These are phyloP conservation scores for Cacatua alba DNA, from an alignment of 2,113 vertebrate genomes.

Conservation along the genomic window DNA sequence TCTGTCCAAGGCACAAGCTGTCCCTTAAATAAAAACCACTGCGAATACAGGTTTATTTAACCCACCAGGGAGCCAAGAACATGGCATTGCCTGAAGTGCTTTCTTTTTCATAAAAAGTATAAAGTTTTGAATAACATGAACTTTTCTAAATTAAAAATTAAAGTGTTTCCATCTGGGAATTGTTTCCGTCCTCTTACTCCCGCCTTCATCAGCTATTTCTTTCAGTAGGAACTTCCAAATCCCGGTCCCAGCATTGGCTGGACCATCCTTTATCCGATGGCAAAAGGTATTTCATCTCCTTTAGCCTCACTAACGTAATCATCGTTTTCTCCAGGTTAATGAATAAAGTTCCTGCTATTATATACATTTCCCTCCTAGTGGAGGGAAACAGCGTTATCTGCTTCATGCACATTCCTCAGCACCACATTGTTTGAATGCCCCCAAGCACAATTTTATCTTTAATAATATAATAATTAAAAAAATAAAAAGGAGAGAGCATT, in stretches of 20 bases:
- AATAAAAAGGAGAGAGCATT: neutral
- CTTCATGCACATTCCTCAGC: neutral
- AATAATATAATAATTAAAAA: neutral
- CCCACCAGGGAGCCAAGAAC: neutral
- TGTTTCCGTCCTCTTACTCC: neutral
- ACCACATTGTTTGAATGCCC: neutral
- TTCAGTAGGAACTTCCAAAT: neutral
- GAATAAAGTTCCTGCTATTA: slow-evolving; percentile 8
- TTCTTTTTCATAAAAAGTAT: neutral
- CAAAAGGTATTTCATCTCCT: neutral
- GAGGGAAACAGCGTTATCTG: slow-evolving; percentile 27
- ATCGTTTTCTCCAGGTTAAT: slow-evolving; percentile 38
- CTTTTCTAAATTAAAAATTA: neutral
- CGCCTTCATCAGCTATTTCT: neutral
- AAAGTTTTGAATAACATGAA: neutral
- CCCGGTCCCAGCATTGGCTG: neutral
- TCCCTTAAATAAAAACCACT: neutral
- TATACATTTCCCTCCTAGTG: neutral
- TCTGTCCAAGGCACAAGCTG: neutral
- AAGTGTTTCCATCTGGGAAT: neutral
- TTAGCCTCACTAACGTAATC: neutral
- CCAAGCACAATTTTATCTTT: slow-evolving; percentile 11
- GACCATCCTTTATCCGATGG: neutral
- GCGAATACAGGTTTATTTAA: neutral
- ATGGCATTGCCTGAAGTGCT: neutral